Evolutionary conservation across 2,113 vertebrate genomes (phyloP).

Genomic region (Platichthys flesus): DNA sequence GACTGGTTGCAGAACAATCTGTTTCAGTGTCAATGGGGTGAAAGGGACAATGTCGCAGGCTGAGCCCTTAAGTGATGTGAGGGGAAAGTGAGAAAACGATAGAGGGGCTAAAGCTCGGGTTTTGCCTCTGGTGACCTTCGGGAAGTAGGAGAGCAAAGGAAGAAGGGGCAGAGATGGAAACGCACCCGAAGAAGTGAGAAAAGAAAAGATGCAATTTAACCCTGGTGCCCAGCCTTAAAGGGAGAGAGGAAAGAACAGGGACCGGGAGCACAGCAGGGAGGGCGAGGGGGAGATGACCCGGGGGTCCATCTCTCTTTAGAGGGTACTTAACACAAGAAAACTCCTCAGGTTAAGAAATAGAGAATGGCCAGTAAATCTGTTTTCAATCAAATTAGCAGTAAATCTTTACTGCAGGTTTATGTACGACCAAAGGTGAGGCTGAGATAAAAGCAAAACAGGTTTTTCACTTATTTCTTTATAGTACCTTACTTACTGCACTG

Average conservation of each 20-base stretch:
- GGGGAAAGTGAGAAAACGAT: constrained; percentile 26
- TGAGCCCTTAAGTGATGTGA: constrained; percentile 44
- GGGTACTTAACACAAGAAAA: constrained; percentile 52
- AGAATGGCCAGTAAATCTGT: constrained; percentile 48
- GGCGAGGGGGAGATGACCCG: constrained; percentile 23
- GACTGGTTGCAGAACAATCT: constrained; percentile 61
- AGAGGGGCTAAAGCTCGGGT: constrained; percentile 1
- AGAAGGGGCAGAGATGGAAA: constrained; percentile 11
- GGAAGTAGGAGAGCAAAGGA: not conserved
- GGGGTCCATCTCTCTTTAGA: constrained; percentile 41
- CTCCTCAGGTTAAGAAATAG: constrained; percentile 29
- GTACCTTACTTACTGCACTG: not conserved
- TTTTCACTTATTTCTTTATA: not conserved
- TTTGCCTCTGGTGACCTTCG: constrained; percentile 2
- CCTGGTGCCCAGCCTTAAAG: constrained; percentile 22
- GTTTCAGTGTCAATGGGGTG: constrained; percentile 44
- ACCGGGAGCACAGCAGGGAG: constrained; percentile 20
- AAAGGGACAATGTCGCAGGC: constrained; percentile 58
- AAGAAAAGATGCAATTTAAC: constrained; percentile 39
- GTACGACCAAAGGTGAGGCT: constrained; percentile 5
- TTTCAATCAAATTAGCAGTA: constrained; percentile 58
- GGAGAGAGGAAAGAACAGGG: constrained; percentile 13
- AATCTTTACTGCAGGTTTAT: constrained; percentile 46
- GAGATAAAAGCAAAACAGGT: not conserved
- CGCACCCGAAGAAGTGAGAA: not conserved